phyloP scores from a whole-genome alignment of 2,113 vertebrate species.

The Ictidomys tridecemlineatus region DNA sequence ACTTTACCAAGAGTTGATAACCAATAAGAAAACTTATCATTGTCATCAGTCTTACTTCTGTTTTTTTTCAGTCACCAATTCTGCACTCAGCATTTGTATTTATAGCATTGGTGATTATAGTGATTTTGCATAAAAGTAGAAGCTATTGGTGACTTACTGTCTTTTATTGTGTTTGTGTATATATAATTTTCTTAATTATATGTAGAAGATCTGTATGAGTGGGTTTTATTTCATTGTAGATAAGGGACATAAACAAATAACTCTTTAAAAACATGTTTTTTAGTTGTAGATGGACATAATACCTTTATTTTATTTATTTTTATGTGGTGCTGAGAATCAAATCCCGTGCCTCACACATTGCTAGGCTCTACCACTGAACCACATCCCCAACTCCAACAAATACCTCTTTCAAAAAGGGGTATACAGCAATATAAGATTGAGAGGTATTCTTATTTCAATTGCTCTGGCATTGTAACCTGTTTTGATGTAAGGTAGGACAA shows the following conservation, averaged over 20 bases:
- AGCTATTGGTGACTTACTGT: neutral
- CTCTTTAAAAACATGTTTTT: neutral
- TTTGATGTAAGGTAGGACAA: too few relatives aligned
- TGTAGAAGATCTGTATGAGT: neutral
- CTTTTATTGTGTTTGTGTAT: neutral
- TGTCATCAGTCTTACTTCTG: neutral
- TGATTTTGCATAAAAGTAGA: neutral
- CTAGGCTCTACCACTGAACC: too few relatives aligned
- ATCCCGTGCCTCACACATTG: too few relatives aligned
- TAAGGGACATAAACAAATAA: neutral
- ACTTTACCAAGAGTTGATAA: neutral
- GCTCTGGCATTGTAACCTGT: too few relatives aligned
- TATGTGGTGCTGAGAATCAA: too few relatives aligned
- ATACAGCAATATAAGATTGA: neutral
- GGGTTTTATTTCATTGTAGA: neutral
- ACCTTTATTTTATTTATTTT: too few relatives aligned
- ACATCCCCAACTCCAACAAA: neutral
- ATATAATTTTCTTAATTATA: neutral
- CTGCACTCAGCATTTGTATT: neutral
- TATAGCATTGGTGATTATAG: constrained; percentile 25
- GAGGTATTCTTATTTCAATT: neutral
- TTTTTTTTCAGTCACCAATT: neutral
- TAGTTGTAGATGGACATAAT: too few relatives aligned
- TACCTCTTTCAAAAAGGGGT: neutral
- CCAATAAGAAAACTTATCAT: neutral